Evolutionary conservation across 2,113 vertebrate species (phyloP).

Genomic region (Pogona vitticeps): DNA sequence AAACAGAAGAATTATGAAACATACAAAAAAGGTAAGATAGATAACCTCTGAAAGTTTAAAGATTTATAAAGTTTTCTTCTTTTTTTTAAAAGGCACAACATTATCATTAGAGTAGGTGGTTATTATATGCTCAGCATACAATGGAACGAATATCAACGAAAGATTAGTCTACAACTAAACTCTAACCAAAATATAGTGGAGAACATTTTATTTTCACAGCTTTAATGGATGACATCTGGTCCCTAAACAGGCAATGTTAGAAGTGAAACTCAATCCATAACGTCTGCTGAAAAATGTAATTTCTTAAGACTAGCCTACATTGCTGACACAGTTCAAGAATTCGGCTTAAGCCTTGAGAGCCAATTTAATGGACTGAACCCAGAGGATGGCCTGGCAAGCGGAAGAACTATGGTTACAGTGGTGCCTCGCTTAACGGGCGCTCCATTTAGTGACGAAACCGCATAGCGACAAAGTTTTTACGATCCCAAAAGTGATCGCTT

Average conservation of each 20-base stretch:
- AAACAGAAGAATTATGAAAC: constrained; percentile 66
- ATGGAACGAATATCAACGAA: constrained; percentile 67
- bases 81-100: constrained; percentile 78
- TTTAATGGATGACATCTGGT: constrained; percentile 69
- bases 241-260: constrained; percentile 67
- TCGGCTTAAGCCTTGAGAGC: constrained; percentile 10
- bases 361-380: background rate
- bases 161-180: constrained; percentile 72
- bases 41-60: constrained; percentile 72
- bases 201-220: constrained; percentile 79
- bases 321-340: background rate
- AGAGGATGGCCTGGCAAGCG: background rate
- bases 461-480: too few relatives aligned
- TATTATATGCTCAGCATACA: constrained; percentile 77
- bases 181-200: constrained; percentile 63
- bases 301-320: constrained; percentile 51
- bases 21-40: constrained; percentile 81
- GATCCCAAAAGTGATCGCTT: too few relatives aligned
- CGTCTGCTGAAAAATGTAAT: constrained; percentile 56
- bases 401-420: background rate
- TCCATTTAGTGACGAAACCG: too few relatives aligned
- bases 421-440: too few relatives aligned
- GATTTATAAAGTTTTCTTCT: constrained; percentile 74
- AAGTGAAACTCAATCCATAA: constrained; percentile 41
- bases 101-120: constrained; percentile 75